Conservation (phyloP, 2,888 invertebrate genomes). For the Tortrix viridana region DNA sequence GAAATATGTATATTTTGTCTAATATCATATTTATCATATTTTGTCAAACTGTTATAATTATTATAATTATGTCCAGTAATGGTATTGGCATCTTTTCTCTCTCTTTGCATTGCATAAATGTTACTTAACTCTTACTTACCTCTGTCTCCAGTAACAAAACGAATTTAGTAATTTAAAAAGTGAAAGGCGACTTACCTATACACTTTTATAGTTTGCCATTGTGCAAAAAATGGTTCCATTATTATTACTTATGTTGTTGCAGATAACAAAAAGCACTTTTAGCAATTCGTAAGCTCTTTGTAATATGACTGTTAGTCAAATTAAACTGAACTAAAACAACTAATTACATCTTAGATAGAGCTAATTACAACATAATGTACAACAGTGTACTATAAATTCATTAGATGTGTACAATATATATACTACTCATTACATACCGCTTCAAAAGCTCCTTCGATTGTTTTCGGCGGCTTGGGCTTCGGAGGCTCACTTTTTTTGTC, state of each 20-base stretch:
- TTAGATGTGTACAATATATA: not conserved
- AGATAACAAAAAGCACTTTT: conserved; percentile 3
- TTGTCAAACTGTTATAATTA: not conserved
- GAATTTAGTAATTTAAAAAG: conserved; percentile 24
- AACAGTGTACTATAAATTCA: not conserved
- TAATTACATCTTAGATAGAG: not conserved
- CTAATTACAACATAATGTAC: not conserved
- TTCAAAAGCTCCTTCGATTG: conserved; percentile 86
- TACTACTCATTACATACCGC: conserved; percentile 66
- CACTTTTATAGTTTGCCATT: no score
- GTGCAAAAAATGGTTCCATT: not conserved
- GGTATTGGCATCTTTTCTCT: no score
- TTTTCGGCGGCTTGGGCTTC: conserved; percentile 87
- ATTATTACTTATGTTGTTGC: not conserved
- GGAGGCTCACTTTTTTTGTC: conserved; percentile 80
- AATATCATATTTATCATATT: no score
- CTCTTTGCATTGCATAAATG: conserved; percentile 3
- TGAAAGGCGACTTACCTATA: conserved; percentile 28
- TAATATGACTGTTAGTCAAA: conserved; percentile 5
- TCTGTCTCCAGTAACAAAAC: conserved; percentile 17
- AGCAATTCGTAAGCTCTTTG: no score
- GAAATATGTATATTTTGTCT: no score
- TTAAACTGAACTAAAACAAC: no score
- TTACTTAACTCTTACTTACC: conserved; percentile 30
- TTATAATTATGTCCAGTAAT: not conserved